Percentiles rank a stretch among this genome's conserved stretches.
These are phyloP conservation scores for Pinna nobilis DNA, from an alignment of 1,140 invertebrate species.

Conservation along the genomic window DNA sequence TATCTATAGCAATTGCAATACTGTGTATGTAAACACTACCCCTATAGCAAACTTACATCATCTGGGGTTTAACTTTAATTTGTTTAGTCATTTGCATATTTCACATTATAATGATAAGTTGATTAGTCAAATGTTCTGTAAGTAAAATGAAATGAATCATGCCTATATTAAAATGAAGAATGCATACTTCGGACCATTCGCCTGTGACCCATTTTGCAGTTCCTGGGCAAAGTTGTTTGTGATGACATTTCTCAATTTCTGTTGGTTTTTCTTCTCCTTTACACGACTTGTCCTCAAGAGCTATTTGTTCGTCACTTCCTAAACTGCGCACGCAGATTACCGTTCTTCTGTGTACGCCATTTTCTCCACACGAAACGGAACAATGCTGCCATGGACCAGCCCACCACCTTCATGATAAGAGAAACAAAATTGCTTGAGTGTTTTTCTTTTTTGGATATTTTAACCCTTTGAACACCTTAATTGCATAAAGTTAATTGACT, in stretches of 20 bases:
- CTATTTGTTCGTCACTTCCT: constrained; percentile 80
- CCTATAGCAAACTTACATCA: background rate
- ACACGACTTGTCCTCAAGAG: constrained; percentile 83
- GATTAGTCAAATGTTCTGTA: background rate
- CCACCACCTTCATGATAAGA: constrained; percentile 86
- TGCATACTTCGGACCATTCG: constrained; percentile 73
- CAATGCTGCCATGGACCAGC: constrained; percentile 89
- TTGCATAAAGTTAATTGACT: background rate
- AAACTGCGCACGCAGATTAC: constrained; percentile 83
- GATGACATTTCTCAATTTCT: constrained; percentile 80
- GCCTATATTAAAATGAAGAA: background rate
- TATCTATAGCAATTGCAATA: no score
- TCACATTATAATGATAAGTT: background rate
- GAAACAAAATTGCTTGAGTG: background rate
- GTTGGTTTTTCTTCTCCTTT: constrained; percentile 77
- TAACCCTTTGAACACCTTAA: no score
- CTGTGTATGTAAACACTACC: background rate
- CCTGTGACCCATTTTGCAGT: constrained; percentile 57
- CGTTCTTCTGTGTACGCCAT: constrained; percentile 80
- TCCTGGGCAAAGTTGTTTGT: constrained; percentile 78
- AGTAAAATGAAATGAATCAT: no score
- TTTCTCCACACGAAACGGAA: constrained; percentile 82
- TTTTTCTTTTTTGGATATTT: background rate
- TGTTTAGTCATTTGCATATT: background rate
- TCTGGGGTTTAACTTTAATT: background rate